Evolutionary conservation across 2,888 invertebrate genomes (phyloP), one percentile per base, ranked within the genome.

Genomic region (Andrena hattorfiana): DNA sequence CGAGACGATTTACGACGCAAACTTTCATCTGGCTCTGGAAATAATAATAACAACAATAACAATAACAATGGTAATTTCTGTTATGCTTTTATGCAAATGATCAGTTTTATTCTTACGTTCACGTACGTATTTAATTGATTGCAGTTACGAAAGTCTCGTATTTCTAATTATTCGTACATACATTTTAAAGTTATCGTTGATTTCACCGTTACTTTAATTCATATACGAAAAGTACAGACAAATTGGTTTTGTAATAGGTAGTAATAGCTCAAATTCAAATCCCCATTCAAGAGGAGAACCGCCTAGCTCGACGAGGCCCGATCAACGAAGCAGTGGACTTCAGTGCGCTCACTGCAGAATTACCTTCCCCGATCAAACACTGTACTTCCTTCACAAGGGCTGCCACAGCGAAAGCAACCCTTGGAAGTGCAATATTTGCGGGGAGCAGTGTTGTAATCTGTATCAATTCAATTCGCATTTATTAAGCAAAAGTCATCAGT

Each of bases 381-480:
- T 99, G 77, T 99, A 99, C 95, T 98, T 99, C 95, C 96, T 99
- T 87, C 99, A 99, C 95, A 99, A 99, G 95, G 99, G 99, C 88
- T 98, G 99, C 94, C 99, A 99, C 95, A 99, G 99, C 89, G 98
- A 98, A 93, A 97, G 98, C 88, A 99, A 99, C 95, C 99, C 99
- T 0, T 99, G 97, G 97, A 98, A 98, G 95, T 99, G 99, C 94
- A 99, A 99, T 95, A 98, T 99, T 90, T 99, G 99, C 94, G 99
- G 99, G 67, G 98, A 98, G 94, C 97, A 97, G 93, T 98, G 98
- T 94, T 97, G 97, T 94, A 98, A 99, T 93, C 97, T 99, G 74
- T 99, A 99, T 95, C 98, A 99, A 94, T 99, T 99, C 95, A 98
- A 99, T 95, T 98, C 98, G 90, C 98, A 99, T 96, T 96, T 98